Evolutionary conservation across 2,113 vertebrate genomes (phyloP), one percentile per base, ranked within the genome.

Genomic region (Channa argus): DNA sequence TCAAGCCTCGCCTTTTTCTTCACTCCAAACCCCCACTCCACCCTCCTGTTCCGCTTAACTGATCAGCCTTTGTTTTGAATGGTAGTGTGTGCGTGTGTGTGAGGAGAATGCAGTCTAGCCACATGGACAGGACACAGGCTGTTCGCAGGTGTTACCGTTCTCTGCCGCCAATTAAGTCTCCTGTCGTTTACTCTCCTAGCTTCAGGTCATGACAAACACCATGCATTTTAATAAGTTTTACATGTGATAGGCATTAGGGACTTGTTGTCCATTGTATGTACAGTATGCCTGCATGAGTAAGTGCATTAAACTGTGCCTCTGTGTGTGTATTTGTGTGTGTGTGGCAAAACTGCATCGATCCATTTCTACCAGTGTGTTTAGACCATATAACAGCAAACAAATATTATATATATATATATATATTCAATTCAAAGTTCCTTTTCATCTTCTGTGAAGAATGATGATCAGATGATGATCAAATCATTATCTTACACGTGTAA

Each of bases 41-140:
- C 44, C 81, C 85, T 84, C 94, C 93, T 94, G 94, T 82, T 80
- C 94, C 94, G 92, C 95, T 91, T 94, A 91, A 85, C 88, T 93
- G 95, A 95, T 92, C 94, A 92, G 94, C 87, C 93, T 96, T 96
- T 96, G 94, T 95, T 96, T 95, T 94, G 95, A 95, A 92, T 87
- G 88, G 71, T 41, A 88, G 51, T 77, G 54, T 62, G 68, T 65
- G 61, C 70, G 60, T 60, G 73, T 61, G 79, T 49, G 41, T 24
- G 66, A 52, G 37, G 8, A 94, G 93, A 95, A 95, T 95, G 95
- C 88, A 91, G 93, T 93, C 92, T 92, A 91, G 94, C 94, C 95
- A 94, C 93, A 95, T 91, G 92, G 94, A 94, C 94, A 92, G 93
- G 94, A 94, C 89, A 88, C 84, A 88, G 95, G 93, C 91, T 94